Evolutionary conservation across 2,888 invertebrate species (phyloP).

Genomic region (Drosophila anomalata): DNA sequence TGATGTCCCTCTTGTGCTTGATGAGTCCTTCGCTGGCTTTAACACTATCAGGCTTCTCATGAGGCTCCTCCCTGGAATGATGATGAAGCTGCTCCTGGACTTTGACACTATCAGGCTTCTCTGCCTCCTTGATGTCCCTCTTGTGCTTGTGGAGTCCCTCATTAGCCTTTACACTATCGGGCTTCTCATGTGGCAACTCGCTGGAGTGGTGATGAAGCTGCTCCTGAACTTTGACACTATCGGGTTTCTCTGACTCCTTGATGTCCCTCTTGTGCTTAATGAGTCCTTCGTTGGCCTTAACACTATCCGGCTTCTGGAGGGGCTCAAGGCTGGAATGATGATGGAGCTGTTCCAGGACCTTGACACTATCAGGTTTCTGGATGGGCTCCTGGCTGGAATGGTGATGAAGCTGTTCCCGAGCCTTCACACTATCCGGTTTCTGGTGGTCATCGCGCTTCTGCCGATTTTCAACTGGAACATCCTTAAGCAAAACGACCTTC

Average conservation of each 20-base stretch:
- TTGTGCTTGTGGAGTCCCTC: slow-evolving; percentile 2
- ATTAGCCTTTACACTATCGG: neutral
- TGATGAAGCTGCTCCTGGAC: slow-evolving; percentile 13
- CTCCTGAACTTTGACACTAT: neutral
- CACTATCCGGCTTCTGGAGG: neutral
- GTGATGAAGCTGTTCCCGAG: slow-evolving; percentile 22
- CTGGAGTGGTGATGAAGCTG: slow-evolving; percentile 20
- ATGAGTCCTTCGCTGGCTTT: no score
- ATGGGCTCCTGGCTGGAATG: slow-evolving; percentile 6
- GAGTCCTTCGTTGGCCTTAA: neutral
- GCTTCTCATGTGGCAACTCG: neutral
- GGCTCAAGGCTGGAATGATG: slow-evolving; percentile 14
- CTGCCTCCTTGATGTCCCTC: neutral
- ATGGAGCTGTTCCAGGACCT: slow-evolving; percentile 14
- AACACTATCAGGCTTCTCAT: no score
- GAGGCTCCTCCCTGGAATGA: slow-evolving; percentile 5
- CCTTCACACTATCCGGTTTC: neutral
- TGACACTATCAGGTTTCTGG: slow-evolving; percentile 32
- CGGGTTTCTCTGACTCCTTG: neutral
- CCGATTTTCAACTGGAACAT: slow-evolving; percentile 33
- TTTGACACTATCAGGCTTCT: neutral
- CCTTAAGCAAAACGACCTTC: slow-evolving; percentile 27
- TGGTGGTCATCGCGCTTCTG: slow-evolving; percentile 56
- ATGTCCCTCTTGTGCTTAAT: neutral
- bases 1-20: no score